Evolutionary conservation across 2,797 vertebrate genomes (phyloP).

Genomic region (Apogon talboti): DNA sequence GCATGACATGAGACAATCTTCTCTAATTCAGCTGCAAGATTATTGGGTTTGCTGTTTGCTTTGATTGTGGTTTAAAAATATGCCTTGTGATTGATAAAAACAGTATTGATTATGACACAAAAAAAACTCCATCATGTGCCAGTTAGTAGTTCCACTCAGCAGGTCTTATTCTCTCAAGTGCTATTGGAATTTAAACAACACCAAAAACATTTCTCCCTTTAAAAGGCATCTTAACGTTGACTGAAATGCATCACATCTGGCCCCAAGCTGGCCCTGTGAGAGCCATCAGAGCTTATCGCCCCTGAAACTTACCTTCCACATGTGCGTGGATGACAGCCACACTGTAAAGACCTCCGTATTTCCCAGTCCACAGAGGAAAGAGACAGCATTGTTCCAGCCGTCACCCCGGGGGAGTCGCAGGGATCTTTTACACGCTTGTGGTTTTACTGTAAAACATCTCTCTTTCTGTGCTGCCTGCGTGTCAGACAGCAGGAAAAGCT

Average conservation of each 20-base stretch:
- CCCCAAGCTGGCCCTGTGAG: slow-evolving; percentile 45
- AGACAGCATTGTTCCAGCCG: slow-evolving; percentile 63
- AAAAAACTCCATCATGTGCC: neutral
- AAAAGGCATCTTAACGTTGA: slow-evolving; percentile 18
- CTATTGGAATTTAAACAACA: slow-evolving; percentile 29
- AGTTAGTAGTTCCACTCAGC: slow-evolving; percentile 10
- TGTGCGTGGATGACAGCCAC: slow-evolving; percentile 37
- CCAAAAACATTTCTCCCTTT: slow-evolving; percentile 20
- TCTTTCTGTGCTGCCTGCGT: slow-evolving; percentile 52
- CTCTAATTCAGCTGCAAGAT: slow-evolving; percentile 15
- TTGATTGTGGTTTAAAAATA: slow-evolving; percentile 27
- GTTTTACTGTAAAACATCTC: slow-evolving; percentile 77
- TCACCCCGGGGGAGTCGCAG: slow-evolving; percentile 48
- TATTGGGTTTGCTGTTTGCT: slow-evolving; percentile 44
- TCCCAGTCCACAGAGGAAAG: slow-evolving; percentile 56
- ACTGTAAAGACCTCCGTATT: slow-evolving; percentile 50
- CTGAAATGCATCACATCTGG: slow-evolving; percentile 59
- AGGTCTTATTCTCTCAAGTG: slow-evolving; percentile 12
- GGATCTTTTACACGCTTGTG: slow-evolving; percentile 72
- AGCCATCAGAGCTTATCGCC: slow-evolving; percentile 57
- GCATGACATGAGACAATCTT: slow-evolving; percentile 8
- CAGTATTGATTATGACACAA: slow-evolving; percentile 11
- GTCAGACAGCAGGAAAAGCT: slow-evolving; percentile 76
- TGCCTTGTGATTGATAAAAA: slow-evolving; percentile 1
- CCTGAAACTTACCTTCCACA: slow-evolving; percentile 57